Base-by-base conservation (phyloP, 2,113 vertebrate species). In the Ploceus nigricollis region DNA sequence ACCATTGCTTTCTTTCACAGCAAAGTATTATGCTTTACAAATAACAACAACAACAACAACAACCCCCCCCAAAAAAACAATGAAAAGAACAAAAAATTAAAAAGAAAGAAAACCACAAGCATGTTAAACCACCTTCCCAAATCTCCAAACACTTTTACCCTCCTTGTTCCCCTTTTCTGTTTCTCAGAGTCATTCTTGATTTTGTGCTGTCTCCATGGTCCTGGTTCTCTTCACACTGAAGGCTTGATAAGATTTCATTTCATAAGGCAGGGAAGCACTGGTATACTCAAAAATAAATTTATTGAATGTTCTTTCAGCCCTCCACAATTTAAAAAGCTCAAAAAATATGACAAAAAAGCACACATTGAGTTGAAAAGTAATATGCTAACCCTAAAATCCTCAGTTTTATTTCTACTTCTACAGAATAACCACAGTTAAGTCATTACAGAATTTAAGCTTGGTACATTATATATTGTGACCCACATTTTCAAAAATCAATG, bases 81-180 rank as follows among this genome's bases (percentile, higher is more conserved):
- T 4, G 0, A 13, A 33, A 31, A 15, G 0, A 4, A 25, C 27
- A 24, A 24, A 25, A 79, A 23, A 15, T 11, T 6, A 18, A 50
- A 71, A 22, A 30, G 2, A 51, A 81, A 70, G 8, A 27, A 71
- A 64, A 18, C 0, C 5, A 27, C 15, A 75, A 35, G 10, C 14
- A 23, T 20, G 9, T 53, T 65, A 27, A 18, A 35, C 15, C 13
- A 42, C 25, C 21, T 77, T 66, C 15, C 15, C 22, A 88, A 35
- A 90, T 45, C 42, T 73, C 56, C 64, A 71, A 53, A 50, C 1
- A 4, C 40, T 53, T 82, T 68, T 15, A 40, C 6, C 6, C 37
- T 86, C 7, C n/a, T 60, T 64, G 7, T 33, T 90, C 14, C 18
- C 18, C 18, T 65, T 76, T 79, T 37, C 31, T 51, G 7, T 87